phyloP scores from a whole-genome alignment of 2,797 vertebrate species.

The Galago senegalensis region DNA sequence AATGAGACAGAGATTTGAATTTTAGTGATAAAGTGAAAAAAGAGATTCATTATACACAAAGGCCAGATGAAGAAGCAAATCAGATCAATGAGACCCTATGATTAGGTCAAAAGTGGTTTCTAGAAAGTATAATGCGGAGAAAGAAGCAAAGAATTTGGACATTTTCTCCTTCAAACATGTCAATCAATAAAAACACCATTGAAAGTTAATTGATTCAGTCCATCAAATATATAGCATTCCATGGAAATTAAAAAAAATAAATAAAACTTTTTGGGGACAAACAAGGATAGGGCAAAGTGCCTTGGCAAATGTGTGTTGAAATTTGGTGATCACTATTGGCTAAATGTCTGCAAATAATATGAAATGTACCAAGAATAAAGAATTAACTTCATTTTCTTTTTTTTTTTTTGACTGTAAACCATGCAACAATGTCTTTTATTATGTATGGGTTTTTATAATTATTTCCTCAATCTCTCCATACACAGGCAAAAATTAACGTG shows the following conservation, averaged over 20 bases:
- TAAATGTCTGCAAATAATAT: conserved; percentile 38
- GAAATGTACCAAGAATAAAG: not conserved
- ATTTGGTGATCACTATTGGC: not conserved
- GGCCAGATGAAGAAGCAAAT: not conserved
- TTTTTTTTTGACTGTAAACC: not conserved
- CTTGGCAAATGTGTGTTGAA: not conserved
- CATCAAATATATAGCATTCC: not conserved
- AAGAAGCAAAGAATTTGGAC: not conserved
- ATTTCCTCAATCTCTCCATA: too few relatives aligned
- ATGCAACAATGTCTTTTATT: conserved; percentile 42
- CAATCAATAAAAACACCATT: not conserved
- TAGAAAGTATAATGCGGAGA: not conserved
- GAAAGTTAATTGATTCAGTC: not conserved
- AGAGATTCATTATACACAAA: not conserved
- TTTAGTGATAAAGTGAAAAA: conserved; percentile 55
- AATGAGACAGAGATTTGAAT: conserved; percentile 69
- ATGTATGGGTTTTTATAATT: too few relatives aligned
- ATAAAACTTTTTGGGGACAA: not conserved
- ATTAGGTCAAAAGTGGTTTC: not conserved
- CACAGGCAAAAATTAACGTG: too few relatives aligned
- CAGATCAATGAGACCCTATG: not conserved
- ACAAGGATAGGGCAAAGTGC: not conserved
- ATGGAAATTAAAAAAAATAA: not conserved
- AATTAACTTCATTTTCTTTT: not conserved
- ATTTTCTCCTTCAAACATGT: not conserved